Percentiles rank a stretch among this genome's conserved stretches.
Evolutionary conservation across 2,113 vertebrate species (phyloP).

Genomic region (Salvator merianae): DNA sequence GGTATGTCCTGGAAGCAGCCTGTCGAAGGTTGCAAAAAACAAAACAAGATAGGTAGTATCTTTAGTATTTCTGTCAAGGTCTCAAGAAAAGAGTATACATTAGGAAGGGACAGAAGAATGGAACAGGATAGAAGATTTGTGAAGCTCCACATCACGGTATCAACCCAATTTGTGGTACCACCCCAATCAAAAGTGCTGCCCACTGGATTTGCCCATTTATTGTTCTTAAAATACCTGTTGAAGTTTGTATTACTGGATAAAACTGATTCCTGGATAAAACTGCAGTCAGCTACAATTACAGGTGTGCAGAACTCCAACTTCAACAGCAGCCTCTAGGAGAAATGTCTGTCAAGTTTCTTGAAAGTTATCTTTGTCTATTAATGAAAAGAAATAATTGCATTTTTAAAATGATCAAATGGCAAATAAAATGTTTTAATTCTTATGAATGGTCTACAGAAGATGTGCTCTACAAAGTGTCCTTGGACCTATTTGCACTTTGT

Average conservation of each 20-base stretch:
- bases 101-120: neutral
- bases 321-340: no score
- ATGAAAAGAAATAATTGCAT: no score
- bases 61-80: neutral
- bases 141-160: neutral
- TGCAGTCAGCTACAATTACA: no score
- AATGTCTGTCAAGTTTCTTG: no score
- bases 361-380: no score
- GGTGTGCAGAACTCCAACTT: no score
- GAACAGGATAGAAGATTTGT: neutral
- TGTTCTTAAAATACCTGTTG: neutral
- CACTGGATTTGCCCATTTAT: neutral
- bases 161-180: neutral
- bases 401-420: no score
- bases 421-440: no score
- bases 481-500: no score
- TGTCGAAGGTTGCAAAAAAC: neutral
- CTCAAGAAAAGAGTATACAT: neutral
- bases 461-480: no score
- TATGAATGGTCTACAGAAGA: no score
- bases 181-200: neutral
- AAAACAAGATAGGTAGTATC: neutral
- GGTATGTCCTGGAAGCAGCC: no score
- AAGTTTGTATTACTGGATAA: neutral
- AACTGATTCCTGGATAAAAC: neutral